phyloP scores from a whole-genome alignment of 1,140 invertebrate species.

The Drosophila asahinai region DNA sequence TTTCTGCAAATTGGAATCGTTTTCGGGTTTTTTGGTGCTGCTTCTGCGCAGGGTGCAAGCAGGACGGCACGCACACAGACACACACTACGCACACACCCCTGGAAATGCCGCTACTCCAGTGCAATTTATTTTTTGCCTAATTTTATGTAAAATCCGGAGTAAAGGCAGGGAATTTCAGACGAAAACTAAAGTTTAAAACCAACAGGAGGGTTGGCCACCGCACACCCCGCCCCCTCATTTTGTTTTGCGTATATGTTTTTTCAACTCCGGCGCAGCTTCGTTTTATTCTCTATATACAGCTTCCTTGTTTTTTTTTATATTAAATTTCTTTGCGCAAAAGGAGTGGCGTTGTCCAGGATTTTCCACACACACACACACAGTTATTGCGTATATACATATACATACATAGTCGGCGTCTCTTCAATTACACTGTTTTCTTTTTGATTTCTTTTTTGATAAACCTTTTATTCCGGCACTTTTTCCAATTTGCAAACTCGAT shows the following conservation, averaged over 20 bases:
- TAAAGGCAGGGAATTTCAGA: slow-evolving; percentile 2
- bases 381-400: slow-evolving; percentile 13
- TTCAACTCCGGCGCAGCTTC: slow-evolving; percentile 75
- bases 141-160: slow-evolving; percentile 15
- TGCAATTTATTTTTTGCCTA: slow-evolving; percentile 26
- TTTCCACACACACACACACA: slow-evolving; percentile 43
- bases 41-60: slow-evolving; percentile 60
- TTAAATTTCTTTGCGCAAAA: slow-evolving; percentile 72
- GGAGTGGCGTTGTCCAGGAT: slow-evolving; percentile 70
- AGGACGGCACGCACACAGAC: slow-evolving; percentile 16
- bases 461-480: slow-evolving; percentile 20
- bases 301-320: slow-evolving; percentile 40
- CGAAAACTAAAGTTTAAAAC: slow-evolving; percentile 4
- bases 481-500: slow-evolving; percentile 13
- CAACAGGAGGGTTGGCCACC: background rate
- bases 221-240: slow-evolving; percentile 10
- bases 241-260: slow-evolving; percentile 47
- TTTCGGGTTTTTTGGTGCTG: slow-evolving; percentile 15
- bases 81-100: slow-evolving; percentile 23
- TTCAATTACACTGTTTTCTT: slow-evolving; percentile 18
- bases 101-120: slow-evolving; percentile 49
- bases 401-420: slow-evolving; percentile 31
- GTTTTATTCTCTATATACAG: slow-evolving; percentile 47
- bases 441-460: slow-evolving; percentile 1
- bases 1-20: slow-evolving; percentile 45